phyloP scores from a whole-genome alignment of 2,113 vertebrate genomes.

The Siniperca knerii region DNA sequence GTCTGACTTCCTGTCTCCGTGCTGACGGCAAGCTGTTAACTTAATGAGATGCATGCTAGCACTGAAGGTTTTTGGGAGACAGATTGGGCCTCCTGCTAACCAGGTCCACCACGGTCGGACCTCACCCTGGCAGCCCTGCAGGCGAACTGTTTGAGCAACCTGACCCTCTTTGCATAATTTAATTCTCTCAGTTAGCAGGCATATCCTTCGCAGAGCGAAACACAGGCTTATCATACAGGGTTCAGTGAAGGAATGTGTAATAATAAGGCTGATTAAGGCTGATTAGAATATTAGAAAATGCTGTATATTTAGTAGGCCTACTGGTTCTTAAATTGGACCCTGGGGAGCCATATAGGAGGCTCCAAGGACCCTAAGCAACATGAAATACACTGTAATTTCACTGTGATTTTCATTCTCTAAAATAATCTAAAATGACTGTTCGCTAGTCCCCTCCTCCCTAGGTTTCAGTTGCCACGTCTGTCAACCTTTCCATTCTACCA shows the following conservation, averaged over 20 bases:
- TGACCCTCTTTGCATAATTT: constrained; percentile 68
- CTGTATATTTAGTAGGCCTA: background rate
- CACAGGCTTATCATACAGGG: constrained; percentile 10
- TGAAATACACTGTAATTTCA: constrained; percentile 2
- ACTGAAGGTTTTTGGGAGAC: constrained; percentile 76
- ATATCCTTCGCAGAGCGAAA: constrained; percentile 10
- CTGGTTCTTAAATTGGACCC: constrained; percentile 7
- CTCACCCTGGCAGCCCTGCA: constrained; percentile 76
- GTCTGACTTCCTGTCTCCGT: constrained; percentile 83
- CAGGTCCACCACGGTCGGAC: constrained; percentile 61
- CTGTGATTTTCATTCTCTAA: background rate
- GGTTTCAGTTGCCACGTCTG: background rate
- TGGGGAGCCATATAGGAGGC: background rate
- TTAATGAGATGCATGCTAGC: constrained; percentile 84
- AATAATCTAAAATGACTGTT: background rate
- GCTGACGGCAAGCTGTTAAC: constrained; percentile 85
- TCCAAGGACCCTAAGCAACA: background rate
- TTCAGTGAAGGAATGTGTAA: constrained; percentile 29
- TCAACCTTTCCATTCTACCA: background rate
- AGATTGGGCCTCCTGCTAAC: constrained; percentile 83
- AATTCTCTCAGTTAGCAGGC: constrained; percentile 36
- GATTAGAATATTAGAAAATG: constrained; percentile 21
- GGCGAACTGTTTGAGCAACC: constrained; percentile 65
- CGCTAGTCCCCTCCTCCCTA: background rate
- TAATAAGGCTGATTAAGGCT: constrained; percentile 23